Percentiles rank a stretch among this genome's conserved stretches.
Conservation (phyloP, 2,797 vertebrate genomes). For the Gorsachius magnificus region DNA sequence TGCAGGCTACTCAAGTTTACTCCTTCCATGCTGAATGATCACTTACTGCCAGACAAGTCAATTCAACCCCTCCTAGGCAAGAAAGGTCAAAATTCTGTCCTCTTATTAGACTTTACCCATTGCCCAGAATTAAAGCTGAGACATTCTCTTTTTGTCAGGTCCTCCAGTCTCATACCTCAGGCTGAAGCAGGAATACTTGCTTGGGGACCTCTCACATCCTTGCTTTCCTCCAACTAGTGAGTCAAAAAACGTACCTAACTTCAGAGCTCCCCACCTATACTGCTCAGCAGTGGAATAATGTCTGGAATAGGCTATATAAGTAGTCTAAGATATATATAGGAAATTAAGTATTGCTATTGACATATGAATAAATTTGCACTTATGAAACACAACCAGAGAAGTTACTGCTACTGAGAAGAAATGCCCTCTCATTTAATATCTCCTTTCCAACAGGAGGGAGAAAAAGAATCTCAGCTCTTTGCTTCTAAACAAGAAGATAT, state of each 20-base stretch:
- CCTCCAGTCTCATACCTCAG: neutral
- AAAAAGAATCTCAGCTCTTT: neutral
- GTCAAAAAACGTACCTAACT: neutral
- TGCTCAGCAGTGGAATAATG: neutral
- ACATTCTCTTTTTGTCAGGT: neutral
- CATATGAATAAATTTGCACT: neutral
- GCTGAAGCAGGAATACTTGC: neutral
- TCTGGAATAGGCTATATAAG: neutral
- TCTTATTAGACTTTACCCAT: neutral
- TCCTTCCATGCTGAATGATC: neutral
- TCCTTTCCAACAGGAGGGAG: neutral
- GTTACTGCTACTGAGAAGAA: too few relatives aligned
- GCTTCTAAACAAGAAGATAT: neutral
- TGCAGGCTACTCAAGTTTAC: neutral
- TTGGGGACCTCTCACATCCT: neutral
- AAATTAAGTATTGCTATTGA: neutral
- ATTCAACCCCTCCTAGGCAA: neutral
- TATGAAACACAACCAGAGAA: neutral
- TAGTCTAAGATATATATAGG: neutral
- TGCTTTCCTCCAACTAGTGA: neutral
- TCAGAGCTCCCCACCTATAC: neutral
- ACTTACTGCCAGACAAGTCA: neutral
- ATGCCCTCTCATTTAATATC: neutral
- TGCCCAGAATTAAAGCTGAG: neutral
- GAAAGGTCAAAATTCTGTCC: neutral